Evolutionary conservation across 2,888 invertebrate genomes (phyloP), one percentile per base, ranked within the genome.

Genomic region (Melieria omissa): DNA sequence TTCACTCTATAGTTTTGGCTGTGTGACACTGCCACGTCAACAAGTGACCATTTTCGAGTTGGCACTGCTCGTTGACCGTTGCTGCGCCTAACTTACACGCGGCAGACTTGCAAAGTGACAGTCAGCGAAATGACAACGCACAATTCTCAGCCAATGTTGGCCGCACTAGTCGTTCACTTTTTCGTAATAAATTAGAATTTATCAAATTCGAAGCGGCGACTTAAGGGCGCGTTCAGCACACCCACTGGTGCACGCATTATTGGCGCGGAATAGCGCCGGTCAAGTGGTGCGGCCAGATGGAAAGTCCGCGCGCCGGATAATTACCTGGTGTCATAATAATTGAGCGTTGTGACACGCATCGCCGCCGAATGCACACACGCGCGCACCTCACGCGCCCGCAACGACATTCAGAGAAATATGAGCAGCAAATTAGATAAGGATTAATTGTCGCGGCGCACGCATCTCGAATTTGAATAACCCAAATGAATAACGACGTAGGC

Each of bases 371-470:
- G 69, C 12, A 61, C 54, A 61, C 58, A 41, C 61, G 47, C 46
- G 54, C 49, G 62, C 55, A 60, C 60, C 42, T 58, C 42, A 58
- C 65, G 52, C 63, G 55, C 29, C 29, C 55, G 57, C 54, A 57
- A 4, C 6, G 54, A 52, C 42, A 52, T 44, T 55, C 5, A 46
- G n/a, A 55, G 67, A 70, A 69, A 65, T 5, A 46, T 4, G 4
- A 29, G 46, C n/a, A 60, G 61, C 61, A 65, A 84, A 85, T 78
- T 81, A 84, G 84, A 80, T 85, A 80, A 82, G 81, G 82, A 84
- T 84, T 84, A 84, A 84, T 84, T 85, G 83, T 83, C 79, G 74
- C 77, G 78, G 78, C 80, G 73, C 84, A 84, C 84, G 85, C 84
- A 85, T 82, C 80, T 77, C 61, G 41, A 57, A 79, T 78, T 81